These are phyloP conservation scores for Darevskia nairensis DNA, from an alignment of 2,797 vertebrate genomes.

Conservation along the genomic window DNA sequence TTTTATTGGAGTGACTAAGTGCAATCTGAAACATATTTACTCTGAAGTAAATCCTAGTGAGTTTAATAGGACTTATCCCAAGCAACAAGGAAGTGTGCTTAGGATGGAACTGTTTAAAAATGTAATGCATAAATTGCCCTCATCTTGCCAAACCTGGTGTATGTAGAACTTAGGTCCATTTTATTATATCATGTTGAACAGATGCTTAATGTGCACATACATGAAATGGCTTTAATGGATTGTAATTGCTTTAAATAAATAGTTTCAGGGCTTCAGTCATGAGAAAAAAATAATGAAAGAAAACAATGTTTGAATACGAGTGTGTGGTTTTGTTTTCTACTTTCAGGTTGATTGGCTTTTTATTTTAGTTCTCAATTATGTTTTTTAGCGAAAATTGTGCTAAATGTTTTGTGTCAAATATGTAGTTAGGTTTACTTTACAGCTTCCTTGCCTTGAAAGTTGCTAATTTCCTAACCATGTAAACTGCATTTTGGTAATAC, in stretches of 20 bases:
- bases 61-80: not conserved
- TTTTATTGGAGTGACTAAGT: too few species aligned
- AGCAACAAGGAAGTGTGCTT: not conserved
- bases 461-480: constrained; percentile 30
- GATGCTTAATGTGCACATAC: constrained; percentile 17
- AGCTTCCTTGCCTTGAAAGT: constrained; percentile 29
- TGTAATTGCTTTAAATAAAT: constrained; percentile 17
- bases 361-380: constrained; percentile 45
- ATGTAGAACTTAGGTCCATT: not conserved
- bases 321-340: not conserved
- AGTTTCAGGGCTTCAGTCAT: not conserved
- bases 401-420: constrained; percentile 42
- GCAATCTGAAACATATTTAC: not conserved
- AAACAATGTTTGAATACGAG: not conserved
- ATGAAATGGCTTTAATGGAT: constrained; percentile 49
- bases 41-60: not conserved
- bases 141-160: constrained; percentile 53
- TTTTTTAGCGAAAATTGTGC: constrained; percentile 5
- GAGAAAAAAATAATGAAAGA: not conserved
- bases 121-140: constrained; percentile 15
- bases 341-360: constrained; percentile 46
- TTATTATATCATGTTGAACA: constrained; percentile 36
- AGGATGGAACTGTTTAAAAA: not conserved
- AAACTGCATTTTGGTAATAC: constrained; percentile 21
- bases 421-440: constrained; percentile 31